These are phyloP conservation scores for Aporophyla nigra DNA, from an alignment of 2,888 invertebrate genomes.

Conservation along the genomic window DNA sequence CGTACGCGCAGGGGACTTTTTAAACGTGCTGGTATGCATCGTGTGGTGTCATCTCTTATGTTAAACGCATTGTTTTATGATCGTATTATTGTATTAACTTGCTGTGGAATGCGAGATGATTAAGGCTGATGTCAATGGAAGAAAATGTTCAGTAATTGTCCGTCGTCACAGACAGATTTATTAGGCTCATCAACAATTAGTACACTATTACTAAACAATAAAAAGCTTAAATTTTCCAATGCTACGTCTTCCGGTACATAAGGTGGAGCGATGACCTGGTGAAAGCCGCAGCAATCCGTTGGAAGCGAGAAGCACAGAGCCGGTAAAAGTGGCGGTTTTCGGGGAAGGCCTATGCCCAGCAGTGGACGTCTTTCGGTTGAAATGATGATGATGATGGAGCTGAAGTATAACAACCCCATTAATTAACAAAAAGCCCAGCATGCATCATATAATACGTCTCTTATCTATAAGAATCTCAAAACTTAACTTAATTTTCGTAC, in stretches of 20 bases:
- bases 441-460: not conserved
- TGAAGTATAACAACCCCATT: not conserved
- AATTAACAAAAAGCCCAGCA: not conserved
- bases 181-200: not conserved
- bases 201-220: not conserved
- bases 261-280: not conserved
- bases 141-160: not conserved
- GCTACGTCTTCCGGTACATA: not conserved
- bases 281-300: not conserved
- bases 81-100: slow-evolving; percentile 5
- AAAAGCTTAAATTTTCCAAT: not conserved
- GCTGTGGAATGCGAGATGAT: not conserved
- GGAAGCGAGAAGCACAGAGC: not conserved
- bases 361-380: not conserved
- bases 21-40: slow-evolving; percentile 46
- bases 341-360: no score
- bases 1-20: slow-evolving; percentile 38
- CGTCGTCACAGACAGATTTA: not conserved
- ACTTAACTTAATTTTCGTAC: no score
- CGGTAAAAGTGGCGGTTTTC: not conserved
- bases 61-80: slow-evolving; percentile 28
- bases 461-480: no score
- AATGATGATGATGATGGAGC: not conserved
- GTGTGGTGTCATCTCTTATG: slow-evolving; percentile 25
- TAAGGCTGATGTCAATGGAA: not conserved